Evolutionary conservation across 2,113 vertebrate genomes (phyloP).

Genomic region (Eleginops maclovinus): DNA sequence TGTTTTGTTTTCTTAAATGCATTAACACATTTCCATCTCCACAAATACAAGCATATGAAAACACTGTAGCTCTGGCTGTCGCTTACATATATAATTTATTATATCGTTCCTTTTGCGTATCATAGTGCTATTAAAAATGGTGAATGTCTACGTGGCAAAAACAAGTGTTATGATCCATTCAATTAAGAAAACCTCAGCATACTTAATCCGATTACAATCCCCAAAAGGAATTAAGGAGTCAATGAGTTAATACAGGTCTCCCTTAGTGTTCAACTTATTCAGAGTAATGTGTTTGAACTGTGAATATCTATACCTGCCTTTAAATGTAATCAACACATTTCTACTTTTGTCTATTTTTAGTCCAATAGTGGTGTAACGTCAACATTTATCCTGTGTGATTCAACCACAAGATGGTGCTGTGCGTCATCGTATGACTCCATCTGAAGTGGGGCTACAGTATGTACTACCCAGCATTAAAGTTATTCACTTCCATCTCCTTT

Average conservation of each 20-base stretch:
- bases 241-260: neutral
- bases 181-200: conserved; percentile 11
- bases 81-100: conserved; percentile 1
- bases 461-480: neutral
- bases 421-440: conserved; percentile 10
- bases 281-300: neutral
- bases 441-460: neutral
- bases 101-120: conserved; percentile 3
- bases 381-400: neutral
- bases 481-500: conserved; percentile 11
- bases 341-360: neutral
- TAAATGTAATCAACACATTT: neutral
- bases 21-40: neutral
- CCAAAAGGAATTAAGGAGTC: neutral
- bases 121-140: neutral
- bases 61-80: neutral
- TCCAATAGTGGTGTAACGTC: neutral
- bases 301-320: neutral
- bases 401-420: conserved; percentile 80
- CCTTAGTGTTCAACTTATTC: neutral
- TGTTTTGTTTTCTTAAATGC: conserved; percentile 20
- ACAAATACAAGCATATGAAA: neutral
- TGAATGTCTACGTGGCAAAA: neutral
- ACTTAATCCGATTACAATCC: conserved; percentile 16
- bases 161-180: neutral